phyloP scores from a whole-genome alignment of 2,888 invertebrate genomes.

The Leptinotarsa haldemani region DNA sequence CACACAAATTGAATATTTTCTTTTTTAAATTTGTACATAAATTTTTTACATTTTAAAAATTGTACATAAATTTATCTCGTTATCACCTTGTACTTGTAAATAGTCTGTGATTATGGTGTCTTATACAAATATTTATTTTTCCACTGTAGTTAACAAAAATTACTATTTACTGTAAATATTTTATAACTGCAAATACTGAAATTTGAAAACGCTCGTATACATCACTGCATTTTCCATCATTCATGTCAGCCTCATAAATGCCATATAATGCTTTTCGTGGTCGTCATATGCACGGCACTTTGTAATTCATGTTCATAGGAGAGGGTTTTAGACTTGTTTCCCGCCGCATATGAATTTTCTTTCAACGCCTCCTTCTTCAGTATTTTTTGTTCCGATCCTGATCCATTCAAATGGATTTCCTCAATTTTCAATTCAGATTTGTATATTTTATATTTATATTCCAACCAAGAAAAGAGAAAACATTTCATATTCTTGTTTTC shows the following conservation, averaged over 20 bases:
- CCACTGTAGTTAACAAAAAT: slow-evolving; percentile 1
- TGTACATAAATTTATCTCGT: slow-evolving; percentile 10
- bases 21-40: too few species aligned
- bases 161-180: too few species aligned
- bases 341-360: background rate
- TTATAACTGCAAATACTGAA: background rate
- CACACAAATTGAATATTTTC: too few species aligned
- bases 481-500: slow-evolving; percentile 11
- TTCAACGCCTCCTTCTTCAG: background rate
- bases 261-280: background rate
- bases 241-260: background rate
- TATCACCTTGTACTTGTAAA: slow-evolving; percentile 42
- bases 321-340: slow-evolving; percentile 50
- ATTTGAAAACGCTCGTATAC: background rate
- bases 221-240: background rate
- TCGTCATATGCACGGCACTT: slow-evolving; percentile 11
- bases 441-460: background rate
- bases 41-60: background rate
- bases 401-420: slow-evolving; percentile 18
- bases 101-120: slow-evolving; percentile 51
- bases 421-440: slow-evolving; percentile 32
- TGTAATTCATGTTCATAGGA: slow-evolving; percentile 48
- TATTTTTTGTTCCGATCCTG: too few species aligned
- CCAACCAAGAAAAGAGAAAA: background rate
- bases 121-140: slow-evolving; percentile 53